Evolutionary conservation across 2,797 vertebrate species (phyloP), one percentile per base, ranked within the genome.

Genomic region (Chaenodraco wilsoni): DNA sequence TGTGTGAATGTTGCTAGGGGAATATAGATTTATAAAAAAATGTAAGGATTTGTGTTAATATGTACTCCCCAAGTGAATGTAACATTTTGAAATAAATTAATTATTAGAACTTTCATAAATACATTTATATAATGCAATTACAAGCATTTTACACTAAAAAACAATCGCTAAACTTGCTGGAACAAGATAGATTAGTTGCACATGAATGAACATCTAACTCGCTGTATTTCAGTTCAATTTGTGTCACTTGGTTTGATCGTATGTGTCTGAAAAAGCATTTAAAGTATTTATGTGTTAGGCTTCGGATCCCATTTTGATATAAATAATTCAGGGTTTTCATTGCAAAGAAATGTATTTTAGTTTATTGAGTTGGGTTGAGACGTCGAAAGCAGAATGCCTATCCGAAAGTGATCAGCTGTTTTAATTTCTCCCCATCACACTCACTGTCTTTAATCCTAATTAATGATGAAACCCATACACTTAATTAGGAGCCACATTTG

Each of bases 381-480:
- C 23, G 23, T 60, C 44, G 27, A 37, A 62, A 65, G 50, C 6
- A n/a, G 9, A 66, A 13, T 45, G 31, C 19, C 44, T 46, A 12
- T 55, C 19, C 3, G 5, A 41, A 45, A 50, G 19, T n/a, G n/a
- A 50, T 37, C 7, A 40, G 40, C 23, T 1, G 2, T 31, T 5
- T 72, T 55, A 50, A 9, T 67, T 62, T 74, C 3, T 0, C 23
- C 58, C 64, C 50, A 48, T 67, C 55, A 60, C 3, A 27, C 41
- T 45, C 43, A 23, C 19, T 52, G 37, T 58, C 65, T 65, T 69
- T 51, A 50, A 65, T 54, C 16, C 15, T 76, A 66, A 80, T 74
- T 65, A 11, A 74, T 64, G 15, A 51, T 78, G 73, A 89, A 74
- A 74, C 5, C 73, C 73, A 49, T 74, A 1, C 69, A 74, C 14